Evolutionary conservation across 2,797 vertebrate species (phyloP).

Genomic region (Molossus molossus): DNA sequence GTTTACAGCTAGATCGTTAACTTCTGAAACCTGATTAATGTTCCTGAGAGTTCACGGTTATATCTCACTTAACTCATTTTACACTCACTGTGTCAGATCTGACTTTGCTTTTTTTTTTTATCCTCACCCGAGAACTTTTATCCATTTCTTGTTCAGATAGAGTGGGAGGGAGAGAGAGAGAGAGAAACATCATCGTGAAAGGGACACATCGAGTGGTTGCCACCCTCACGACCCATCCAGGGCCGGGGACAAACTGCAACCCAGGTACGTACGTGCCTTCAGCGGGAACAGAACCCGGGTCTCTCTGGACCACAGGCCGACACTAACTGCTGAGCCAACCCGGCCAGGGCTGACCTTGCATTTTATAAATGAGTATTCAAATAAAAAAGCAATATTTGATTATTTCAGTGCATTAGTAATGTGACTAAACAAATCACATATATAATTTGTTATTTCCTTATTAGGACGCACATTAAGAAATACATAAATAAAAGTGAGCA

Average conservation of each 20-base stretch:
- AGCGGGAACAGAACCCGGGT: too few relatives aligned
- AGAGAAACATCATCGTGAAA: too few relatives aligned
- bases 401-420: constrained; percentile 8
- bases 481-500: background rate
- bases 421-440: background rate
- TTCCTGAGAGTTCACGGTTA: background rate
- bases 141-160: too few relatives aligned
- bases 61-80: constrained; percentile 7
- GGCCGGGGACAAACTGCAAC: too few relatives aligned
- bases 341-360: background rate
- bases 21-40: constrained; percentile 63
- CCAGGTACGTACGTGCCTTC: too few relatives aligned
- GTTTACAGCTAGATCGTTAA: constrained; percentile 1
- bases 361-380: constrained; percentile 47
- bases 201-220: too few relatives aligned
- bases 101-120: background rate
- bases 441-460: constrained; percentile 2
- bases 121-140: too few relatives aligned
- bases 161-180: too few relatives aligned
- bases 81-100: background rate
- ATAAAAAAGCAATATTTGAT: constrained; percentile 24
- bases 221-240: too few relatives aligned
- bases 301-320: too few relatives aligned
- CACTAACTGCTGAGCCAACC: too few relatives aligned
- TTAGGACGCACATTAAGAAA: background rate